Evolutionary conservation across 2,113 vertebrate genomes (phyloP), one percentile per base, ranked within the genome.

Genomic region (Phrynosoma blainvillii): DNA sequence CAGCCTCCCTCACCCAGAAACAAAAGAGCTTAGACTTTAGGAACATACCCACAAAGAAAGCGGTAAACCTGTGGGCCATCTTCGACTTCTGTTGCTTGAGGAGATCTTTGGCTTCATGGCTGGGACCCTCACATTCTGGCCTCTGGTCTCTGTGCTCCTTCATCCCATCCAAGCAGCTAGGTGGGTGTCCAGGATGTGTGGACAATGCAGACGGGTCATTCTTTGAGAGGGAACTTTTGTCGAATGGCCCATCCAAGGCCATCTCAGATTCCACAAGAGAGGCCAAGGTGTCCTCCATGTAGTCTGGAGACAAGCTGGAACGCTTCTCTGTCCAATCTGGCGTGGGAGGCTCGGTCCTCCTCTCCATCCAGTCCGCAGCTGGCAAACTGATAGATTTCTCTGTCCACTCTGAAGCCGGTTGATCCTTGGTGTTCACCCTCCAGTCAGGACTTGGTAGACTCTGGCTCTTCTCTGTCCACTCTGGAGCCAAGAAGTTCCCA

Each of bases 41-140:
- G 14, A 83, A 95, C 95, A 89, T 96, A 95, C 95, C 95, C 88
- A 95, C 76, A 85, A 96, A 95, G 93, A 95, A 96, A 93, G 94
- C 94, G 91, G 78, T 94, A 90, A 95, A 96, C 84, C 91, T 92
- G 92, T 90, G 82, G 86, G 47, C 84, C 81, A 89, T 21, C 79
- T 81, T 85, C 70, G 27, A 40, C 65, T 59, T 23, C 40, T 9
- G 21, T 12, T 36, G 10, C 40, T 30, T 52, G 54, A 75, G 6
- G 14, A 75, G 81, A 47, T 78, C 80, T 32, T 83, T 62, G 3
- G 90, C 80, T 89, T 87, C 90, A 54, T 20, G 66, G 84, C 73
- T 82, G 23, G 20, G 23, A 74, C 89, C 87, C 59, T 54, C 27
- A 52, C 56, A 18, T 71, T 89, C 84, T 13, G 62, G 86, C 82